Base-by-base conservation (phyloP, 2,888 invertebrate genomes). In the Coelogynopora nodosa region DNA sequence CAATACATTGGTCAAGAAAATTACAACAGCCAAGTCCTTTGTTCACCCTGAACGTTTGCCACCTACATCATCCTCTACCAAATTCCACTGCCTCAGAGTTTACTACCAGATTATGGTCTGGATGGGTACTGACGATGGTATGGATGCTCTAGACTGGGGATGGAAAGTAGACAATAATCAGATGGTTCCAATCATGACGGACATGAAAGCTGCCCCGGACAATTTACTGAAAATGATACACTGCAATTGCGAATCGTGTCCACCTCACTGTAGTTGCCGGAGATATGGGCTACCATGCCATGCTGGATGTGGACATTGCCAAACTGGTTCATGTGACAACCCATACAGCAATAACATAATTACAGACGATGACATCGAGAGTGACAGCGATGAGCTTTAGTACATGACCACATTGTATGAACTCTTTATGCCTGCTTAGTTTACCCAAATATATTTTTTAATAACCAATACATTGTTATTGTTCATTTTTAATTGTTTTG, bases 31-130 rank as follows among this genome's bases (percentile, higher is more conserved):
- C 13, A 29, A 29, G 31, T 86, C 85, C 23, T 86, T 86, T 86
- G 84, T 86, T 23, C 18, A 30, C 0, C 86, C 86, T 31, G 86
- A 27, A 30, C 0, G 86, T 0, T 31, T 86, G 1, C 86, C 86
- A 27, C 86, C 86, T 85, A 86, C 86, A 30, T 30, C n/a, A 27
- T 86, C 86, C 30, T 84, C 86, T 1, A 86, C 86, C 0, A 86
- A 86, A 28, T 84, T 80, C 82, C 86, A 86, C 31, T 86, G 30
- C 31, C 30, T 30, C 0, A 27, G 84, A 30, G 29, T 10, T 13
- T 86, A 86, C 84, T 86, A 86, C 26, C 86, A 86, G 26, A 86
- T 86, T 2, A 84, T 86, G 86, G 28, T 28, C n/a, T 86, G 86
- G 86, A 0, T 84, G 26, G 86, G 84, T 1, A 27, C 30, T n/a